Evolutionary conservation across 2,888 invertebrate species (phyloP), one percentile per base, ranked within the genome.

Genomic region (Aspidapion aeneum): DNA sequence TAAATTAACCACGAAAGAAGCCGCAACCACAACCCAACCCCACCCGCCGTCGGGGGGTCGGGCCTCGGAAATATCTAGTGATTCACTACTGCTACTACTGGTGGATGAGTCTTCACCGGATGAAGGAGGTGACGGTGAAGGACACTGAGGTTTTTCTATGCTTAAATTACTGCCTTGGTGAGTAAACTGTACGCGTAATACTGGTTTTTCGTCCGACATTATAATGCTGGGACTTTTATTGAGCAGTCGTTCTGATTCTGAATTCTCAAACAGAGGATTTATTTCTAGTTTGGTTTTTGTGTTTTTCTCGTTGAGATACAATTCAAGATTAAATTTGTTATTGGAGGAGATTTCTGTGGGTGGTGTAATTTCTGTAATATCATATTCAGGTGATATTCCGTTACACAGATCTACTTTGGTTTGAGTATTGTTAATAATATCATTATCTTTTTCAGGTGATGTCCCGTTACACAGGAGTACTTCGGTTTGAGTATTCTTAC

Each of bases 21-120:
- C 93, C 65, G 90, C 87, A 0, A 96, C 95, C 58, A 96, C 87
- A 22, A 96, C 90, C 96, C 96, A 96, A 2, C 95, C 95, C 90
- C 91, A 95, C 16, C 95, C 94, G 9, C 94, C 94, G 78, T 95
- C 94, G 1, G 93, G 94, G 0, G 91, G 89, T 18, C 87, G 81
- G 0, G 88, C 86, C 76, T 90, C 90, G 5, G 88, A 83, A 57
- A 86, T 84, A 12, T 85, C 84, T 54, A 87, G 82, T 63, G 87
- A 87, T 63, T 87, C 86, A 69, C 86, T 86, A 2, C 86, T 86
- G 57, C 84, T 84, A 55, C 84, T 84, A 64, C 83, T 81, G 65
- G 76, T 74, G 58, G 76, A 74, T 12, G 69, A 66, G 18, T 69
- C 69, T 19, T 71, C 68, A 7, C 67, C 61, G 72, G 66, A 82